Evolutionary conservation across 2,888 invertebrate genomes (phyloP), one percentile per base, ranked within the genome.

Genomic region (Hyposoter didymator): DNA sequence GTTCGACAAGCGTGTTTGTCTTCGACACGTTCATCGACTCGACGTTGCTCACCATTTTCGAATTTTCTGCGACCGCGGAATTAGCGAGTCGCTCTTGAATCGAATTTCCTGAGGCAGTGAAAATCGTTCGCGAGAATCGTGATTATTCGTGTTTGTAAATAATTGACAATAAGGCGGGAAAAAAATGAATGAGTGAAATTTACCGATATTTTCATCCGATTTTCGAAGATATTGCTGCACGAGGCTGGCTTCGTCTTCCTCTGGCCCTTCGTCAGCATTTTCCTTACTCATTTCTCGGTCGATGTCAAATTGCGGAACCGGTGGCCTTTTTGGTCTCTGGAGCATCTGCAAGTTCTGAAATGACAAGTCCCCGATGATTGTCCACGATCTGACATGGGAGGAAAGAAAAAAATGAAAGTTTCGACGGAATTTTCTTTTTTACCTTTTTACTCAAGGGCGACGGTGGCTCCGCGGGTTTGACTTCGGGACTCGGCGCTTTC

Each of bases 381-480:
- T 1, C 28, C 14, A 28, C 28, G 12, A 59, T 59, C 12, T 59
- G 59, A 14, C 6, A 12, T 17, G 8, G 17, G 19, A 14, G n/a
- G 47, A 19, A 78, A 19, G 32, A 55, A 64, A 14, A 84, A 64
- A 17, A 8, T 39, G 7, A 62, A 67, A 62, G 22, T n/a, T 66
- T 73, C 2, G 19, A 47, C 59, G 64, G 84, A 70, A 70, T 62
- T 43, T 22, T 43, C 10, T 52, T 91, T 39, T 49, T 39, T 62
- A 95, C 95, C 93, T 95, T 95, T 93, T 96, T 96, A 88, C 96
- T 95, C 2, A 96, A 93, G 0, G 96, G 96, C 6, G 96, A 96
- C 17, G 95, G 94, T 1, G 94, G 94, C 85, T 95, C 94, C 0
- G 94, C 86, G 28, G 93, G 90, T 52, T 93, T 91, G 10, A 92